These are phyloP conservation scores for Leptopilina clavipes DNA, from an alignment of 1,140 invertebrate genomes.

Conservation along the genomic window DNA sequence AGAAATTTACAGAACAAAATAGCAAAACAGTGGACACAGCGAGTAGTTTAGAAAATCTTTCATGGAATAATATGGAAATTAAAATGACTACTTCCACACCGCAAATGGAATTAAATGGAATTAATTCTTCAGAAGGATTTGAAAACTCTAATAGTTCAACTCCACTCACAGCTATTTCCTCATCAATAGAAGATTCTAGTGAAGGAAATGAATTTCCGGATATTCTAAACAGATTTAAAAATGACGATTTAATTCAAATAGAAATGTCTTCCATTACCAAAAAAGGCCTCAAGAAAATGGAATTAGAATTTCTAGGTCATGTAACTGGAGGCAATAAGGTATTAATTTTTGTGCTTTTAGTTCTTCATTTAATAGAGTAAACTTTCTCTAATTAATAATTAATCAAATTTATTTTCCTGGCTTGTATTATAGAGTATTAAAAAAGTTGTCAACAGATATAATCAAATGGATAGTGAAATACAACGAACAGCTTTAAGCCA, in stretches of 20 bases:
- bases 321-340: neutral
- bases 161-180: neutral
- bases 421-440: constrained; percentile 19
- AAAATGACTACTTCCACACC: constrained; percentile 43
- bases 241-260: neutral
- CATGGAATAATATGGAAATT: neutral
- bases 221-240: neutral
- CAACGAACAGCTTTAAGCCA: constrained; percentile 48
- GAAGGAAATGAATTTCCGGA: neutral
- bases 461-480: constrained; percentile 53
- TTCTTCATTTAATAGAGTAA: no score
- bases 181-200: neutral
- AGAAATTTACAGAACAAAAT: neutral
- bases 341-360: constrained; percentile 30
- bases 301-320: neutral
- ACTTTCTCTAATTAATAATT: no score
- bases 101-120: neutral
- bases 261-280: neutral
- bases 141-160: neutral
- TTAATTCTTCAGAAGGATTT: neutral
- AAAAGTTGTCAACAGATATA: constrained; percentile 35
- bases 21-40: neutral
- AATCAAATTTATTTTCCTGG: neutral
- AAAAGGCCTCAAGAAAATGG: neutral
- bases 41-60: neutral